Conservation (phyloP, 2,888 invertebrate species). For the Erebia palarica region DNA sequence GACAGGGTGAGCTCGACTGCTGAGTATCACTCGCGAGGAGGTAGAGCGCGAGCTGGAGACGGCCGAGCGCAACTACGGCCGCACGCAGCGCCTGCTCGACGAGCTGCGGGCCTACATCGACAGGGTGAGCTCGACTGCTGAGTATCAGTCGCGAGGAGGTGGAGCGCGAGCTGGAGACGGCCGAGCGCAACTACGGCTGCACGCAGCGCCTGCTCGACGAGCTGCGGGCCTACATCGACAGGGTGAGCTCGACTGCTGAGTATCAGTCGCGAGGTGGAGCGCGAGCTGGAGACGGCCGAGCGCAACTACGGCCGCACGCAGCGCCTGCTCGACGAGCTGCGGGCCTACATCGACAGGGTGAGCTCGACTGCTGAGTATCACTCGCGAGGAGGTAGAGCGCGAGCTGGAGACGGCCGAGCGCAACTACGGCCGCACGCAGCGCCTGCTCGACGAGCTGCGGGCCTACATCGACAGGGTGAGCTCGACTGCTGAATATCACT, state of each 20-base stretch:
- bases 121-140: constrained; percentile 56
- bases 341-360: constrained; percentile 56
- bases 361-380: too few relatives aligned
- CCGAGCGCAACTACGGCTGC: constrained; percentile 1
- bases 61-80: constrained; percentile 56
- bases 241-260: constrained; percentile 51
- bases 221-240: constrained; percentile 57
- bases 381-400: too few relatives aligned
- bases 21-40: constrained; percentile 44
- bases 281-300: background rate
- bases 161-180: background rate
- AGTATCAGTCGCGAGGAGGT: constrained; percentile 43
- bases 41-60: constrained; percentile 12
- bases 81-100: constrained; percentile 52
- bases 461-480: constrained; percentile 55
- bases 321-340: constrained; percentile 50
- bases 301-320: constrained; percentile 41
- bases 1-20: constrained; percentile 57
- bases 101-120: constrained; percentile 56
- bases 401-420: background rate
- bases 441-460: constrained; percentile 51
- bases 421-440: constrained; percentile 41
- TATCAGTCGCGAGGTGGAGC: constrained; percentile 38
- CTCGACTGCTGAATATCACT: constrained; percentile 36
- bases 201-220: constrained; percentile 51